These are phyloP conservation scores for Ditylenchus weischeri DNA, from an alignment of 2,888 invertebrate genomes.

Conservation along the genomic window DNA sequence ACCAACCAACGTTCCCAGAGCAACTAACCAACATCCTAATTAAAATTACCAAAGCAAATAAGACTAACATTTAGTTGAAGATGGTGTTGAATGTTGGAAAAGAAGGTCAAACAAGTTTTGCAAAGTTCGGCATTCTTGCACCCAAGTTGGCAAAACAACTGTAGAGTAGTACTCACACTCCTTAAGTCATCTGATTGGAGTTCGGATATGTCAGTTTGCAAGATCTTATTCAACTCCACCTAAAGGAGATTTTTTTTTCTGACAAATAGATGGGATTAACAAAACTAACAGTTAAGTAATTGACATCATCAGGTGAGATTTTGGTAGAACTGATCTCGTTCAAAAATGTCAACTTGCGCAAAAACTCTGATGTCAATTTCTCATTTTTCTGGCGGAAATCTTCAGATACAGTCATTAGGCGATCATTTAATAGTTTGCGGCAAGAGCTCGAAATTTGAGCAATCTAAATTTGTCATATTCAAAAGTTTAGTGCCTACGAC, in stretches of 20 bases:
- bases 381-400: constrained; percentile 19
- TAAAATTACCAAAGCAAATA: too few relatives aligned
- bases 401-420: constrained; percentile 1
- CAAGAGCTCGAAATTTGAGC: too few relatives aligned
- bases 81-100: background rate
- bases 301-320: background rate
- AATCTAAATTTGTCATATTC: too few relatives aligned
- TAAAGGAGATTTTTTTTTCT: background rate
- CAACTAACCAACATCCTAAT: too few relatives aligned
- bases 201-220: background rate
- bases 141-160: background rate
- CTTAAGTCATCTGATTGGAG: background rate
- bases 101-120: background rate
- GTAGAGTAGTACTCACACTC: background rate
- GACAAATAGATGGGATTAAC: too few relatives aligned
- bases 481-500: too few relatives aligned
- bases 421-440: too few relatives aligned
- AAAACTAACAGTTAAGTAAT: background rate
- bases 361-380: background rate
- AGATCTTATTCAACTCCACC: background rate
- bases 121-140: background rate
- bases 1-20: too few relatives aligned
- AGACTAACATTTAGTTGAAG: background rate
- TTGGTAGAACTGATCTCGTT: background rate
- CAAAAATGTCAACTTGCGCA: constrained; percentile 3